phyloP scores from a whole-genome alignment of 2,113 vertebrate genomes.

The Tichodroma muraria region DNA sequence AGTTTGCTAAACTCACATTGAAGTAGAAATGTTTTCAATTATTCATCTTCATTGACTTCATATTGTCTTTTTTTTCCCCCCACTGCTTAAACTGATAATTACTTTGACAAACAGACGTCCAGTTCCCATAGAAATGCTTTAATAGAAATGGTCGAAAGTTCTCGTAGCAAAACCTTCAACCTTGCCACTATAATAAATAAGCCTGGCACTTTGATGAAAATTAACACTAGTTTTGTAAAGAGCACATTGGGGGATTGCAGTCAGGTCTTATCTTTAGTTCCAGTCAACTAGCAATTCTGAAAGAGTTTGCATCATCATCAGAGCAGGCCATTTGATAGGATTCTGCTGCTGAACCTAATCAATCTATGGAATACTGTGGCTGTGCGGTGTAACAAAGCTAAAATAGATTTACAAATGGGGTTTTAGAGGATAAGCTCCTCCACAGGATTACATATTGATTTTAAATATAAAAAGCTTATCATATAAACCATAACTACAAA shows the following conservation, averaged over 20 bases:
- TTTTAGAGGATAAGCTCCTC: conserved; percentile 98
- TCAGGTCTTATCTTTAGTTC: conserved; percentile 88
- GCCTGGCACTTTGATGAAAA: conserved; percentile 78
- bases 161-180: conserved; percentile 64
- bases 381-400: conserved; percentile 97
- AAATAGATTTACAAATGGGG: conserved; percentile 99
- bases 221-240: conserved; percentile 83
- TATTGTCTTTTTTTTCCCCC: neutral
- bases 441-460: conserved; percentile 99
- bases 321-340: conserved; percentile 94
- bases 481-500: conserved; percentile 97
- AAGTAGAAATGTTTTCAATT: conserved; percentile 23
- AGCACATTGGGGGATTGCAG: conserved; percentile 81
- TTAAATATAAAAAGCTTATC: conserved; percentile 99
- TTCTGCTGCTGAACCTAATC: conserved; percentile 95
- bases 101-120: conserved; percentile 36
- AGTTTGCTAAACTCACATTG: conserved; percentile 9
- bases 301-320: conserved; percentile 98
- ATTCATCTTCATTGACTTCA: conserved; percentile 26
- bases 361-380: conserved; percentile 94
- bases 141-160: conserved; percentile 65
- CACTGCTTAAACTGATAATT: conserved; percentile 56
- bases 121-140: conserved; percentile 58
- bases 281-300: conserved; percentile 94
- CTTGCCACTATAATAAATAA: conserved; percentile 68